Base-by-base conservation (phyloP, 2,797 vertebrate species). In the Sebastes aleutianus region DNA sequence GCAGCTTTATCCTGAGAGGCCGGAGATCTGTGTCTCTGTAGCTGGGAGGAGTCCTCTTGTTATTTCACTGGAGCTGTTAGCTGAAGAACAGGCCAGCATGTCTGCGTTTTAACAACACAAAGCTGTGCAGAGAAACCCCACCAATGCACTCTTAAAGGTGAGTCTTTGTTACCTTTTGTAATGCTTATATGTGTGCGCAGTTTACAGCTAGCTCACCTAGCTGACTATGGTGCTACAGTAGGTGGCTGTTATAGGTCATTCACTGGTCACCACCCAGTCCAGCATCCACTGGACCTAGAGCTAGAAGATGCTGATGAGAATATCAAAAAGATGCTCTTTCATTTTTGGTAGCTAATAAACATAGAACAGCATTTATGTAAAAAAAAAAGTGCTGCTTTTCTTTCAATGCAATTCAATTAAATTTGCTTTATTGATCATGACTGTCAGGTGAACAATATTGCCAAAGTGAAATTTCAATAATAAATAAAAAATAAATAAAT, bases 1-100 rank as follows among this genome's bases (percentile, higher is more conserved):
- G 76, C 85, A 71, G 90, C 84, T 86, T 95, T 91, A 93, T 90
- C 92, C 85, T 76, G 80, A 79, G 79, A 95, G 93, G 94, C 95
- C 95, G 92, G 87, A 88, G 88, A 88, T 89, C 87, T 87, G 93
- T 76, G 78, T 87, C 71, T 89, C 83, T 43, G 88, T 85, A 39
- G 76, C 89, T 58, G 93, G 92, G 92, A 92, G 92, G 93, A 93
- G 92, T 85, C 89, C 64, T 72, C 54, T 56, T 31, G 82, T 87
- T 87, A 80, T 86, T 84, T 58, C 87, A 20, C 84, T n/a, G 50
- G 20, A 72, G 89, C 63, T 81, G 76, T 0, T 39, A 39, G 78
- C 83, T 58, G 90, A 73, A 69, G 72, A 39, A 3, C 82, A 65
- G 85, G 74, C 66, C 82, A 85, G 78, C 83, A 87, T 90, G 88